Conservation (phyloP, 2,888 invertebrate genomes). For the Cantharis nigra region DNA sequence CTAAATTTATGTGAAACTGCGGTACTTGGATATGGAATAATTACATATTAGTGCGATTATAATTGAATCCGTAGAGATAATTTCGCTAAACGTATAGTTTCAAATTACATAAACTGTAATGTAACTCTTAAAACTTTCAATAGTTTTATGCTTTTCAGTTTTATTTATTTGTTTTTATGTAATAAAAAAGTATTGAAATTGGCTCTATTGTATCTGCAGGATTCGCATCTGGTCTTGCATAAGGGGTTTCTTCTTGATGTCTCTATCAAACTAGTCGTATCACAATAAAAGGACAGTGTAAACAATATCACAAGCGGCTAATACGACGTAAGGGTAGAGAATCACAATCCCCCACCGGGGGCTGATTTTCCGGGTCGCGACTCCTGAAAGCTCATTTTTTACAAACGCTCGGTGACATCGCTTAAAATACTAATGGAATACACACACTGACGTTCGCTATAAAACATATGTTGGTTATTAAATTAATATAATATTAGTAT, state of each 20-base stretch:
- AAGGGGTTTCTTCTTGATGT: conserved; percentile 33
- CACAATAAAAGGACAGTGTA: conserved; percentile 47
- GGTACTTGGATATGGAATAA: neutral
- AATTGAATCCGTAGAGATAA: neutral
- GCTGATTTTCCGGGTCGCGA: conserved; percentile 42
- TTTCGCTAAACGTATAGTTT: neutral
- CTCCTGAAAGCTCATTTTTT: conserved; percentile 37
- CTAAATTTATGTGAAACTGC: neutral
- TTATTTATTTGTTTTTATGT: neutral
- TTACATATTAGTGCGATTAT: neutral
- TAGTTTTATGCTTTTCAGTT: neutral
- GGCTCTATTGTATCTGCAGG: conserved; percentile 9
- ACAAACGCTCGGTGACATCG: conserved; percentile 34
- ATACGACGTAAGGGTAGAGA: conserved; percentile 51
- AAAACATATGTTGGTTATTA: conserved; percentile 39
- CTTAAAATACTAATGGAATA: conserved; percentile 32
- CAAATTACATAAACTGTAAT: neutral
- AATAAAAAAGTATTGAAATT: conserved; percentile 2
- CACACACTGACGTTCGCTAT: conserved; percentile 32
- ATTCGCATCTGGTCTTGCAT: conserved; percentile 18
- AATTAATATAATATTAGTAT: conserved; percentile 51
- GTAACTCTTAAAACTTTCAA: neutral
- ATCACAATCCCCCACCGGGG: conserved; percentile 35
- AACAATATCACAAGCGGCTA: conserved; percentile 58
- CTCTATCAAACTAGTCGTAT: conserved; percentile 39